A percentile compares a stretch with the other conserved stretches of the same genome.
Evolutionary conservation across 2,888 invertebrate species (phyloP).

Genomic region (Neoaliturus tenellus): DNA sequence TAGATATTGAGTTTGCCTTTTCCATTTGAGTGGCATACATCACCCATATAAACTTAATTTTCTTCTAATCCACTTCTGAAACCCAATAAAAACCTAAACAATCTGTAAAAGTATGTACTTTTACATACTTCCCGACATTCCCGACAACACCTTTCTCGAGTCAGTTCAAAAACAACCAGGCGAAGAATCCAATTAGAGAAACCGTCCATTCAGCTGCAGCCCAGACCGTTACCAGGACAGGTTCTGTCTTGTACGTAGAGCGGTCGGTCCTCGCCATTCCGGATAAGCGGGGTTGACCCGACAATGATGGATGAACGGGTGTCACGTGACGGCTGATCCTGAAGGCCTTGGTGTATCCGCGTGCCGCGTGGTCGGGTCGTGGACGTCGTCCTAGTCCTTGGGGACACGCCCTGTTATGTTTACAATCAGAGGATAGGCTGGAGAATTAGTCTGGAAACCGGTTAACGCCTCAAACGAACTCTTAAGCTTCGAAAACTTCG

Average conservation of each 20-base stretch:
- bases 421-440: background rate
- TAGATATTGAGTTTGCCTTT: no score
- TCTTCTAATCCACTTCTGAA: no score
- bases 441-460: no score
- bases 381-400: background rate
- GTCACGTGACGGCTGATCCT: constrained; percentile 14
- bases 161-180: no score
- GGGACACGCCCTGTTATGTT: constrained; percentile 22
- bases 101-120: no score
- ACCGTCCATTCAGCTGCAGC: background rate
- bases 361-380: background rate
- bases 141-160: no score
- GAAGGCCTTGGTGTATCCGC: constrained; percentile 2
- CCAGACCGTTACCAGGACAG: background rate
- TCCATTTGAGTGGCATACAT: no score
- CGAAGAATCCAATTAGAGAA: background rate
- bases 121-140: no score
- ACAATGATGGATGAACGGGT: constrained; percentile 13
- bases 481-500: no score
- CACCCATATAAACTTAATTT: no score
- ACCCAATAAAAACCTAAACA: no score
- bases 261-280: background rate
- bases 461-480: no score
- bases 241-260: background rate
- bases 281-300: background rate